Evolutionary conservation across 2,113 vertebrate genomes (phyloP).

Genomic region (Syrrhaptes paradoxus): DNA sequence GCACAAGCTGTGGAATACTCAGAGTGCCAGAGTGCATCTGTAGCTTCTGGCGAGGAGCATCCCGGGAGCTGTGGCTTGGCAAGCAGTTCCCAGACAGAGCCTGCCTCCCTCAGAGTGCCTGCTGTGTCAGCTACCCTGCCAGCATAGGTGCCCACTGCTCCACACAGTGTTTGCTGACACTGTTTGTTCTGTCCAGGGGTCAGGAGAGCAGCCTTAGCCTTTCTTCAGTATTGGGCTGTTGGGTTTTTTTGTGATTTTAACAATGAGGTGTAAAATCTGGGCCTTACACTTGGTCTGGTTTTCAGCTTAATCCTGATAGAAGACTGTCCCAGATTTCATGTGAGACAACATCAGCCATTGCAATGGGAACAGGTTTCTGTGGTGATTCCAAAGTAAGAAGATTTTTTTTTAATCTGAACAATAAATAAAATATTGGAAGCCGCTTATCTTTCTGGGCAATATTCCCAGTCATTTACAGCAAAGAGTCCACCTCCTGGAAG

Average conservation of each 20-base stretch:
- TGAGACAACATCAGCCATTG: background rate
- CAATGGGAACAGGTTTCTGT: background rate
- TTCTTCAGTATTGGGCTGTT: background rate
- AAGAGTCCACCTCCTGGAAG: background rate
- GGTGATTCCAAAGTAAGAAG: background rate
- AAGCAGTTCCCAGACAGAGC: background rate
- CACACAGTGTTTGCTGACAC: background rate
- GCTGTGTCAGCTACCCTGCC: accelerated
- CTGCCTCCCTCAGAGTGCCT: background rate
- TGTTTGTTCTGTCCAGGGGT: background rate
- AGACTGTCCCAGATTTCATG: background rate
- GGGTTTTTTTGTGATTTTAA: background rate
- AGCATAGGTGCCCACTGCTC: background rate
- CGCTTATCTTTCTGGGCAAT: background rate
- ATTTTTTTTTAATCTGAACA: background rate
- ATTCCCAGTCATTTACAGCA: background rate
- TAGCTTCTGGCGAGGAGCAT: accelerated
- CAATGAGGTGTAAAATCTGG: background rate
- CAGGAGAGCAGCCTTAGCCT: background rate
- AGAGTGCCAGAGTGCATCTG: background rate
- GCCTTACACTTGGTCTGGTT: background rate
- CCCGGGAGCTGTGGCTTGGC: accelerated
- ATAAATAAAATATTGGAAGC: background rate
- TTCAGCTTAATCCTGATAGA: background rate
- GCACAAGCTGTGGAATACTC: background rate